Evolutionary conservation across 2,797 vertebrate species (phyloP).

Genomic region (Sciurus vulgaris): DNA sequence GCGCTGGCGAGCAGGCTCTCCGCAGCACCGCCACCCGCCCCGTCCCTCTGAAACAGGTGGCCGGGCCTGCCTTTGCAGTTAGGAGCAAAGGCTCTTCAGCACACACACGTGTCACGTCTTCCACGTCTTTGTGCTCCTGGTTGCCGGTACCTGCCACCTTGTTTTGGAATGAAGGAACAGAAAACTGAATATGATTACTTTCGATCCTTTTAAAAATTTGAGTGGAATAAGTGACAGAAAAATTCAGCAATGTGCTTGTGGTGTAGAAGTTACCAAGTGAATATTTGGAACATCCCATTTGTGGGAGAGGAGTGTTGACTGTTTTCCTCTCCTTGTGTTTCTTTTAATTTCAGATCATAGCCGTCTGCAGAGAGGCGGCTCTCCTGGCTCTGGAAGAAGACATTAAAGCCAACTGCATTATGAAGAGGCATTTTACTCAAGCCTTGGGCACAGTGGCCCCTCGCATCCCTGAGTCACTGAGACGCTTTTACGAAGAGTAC

Average conservation of each 20-base stretch:
- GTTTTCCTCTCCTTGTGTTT: background rate
- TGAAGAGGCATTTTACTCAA: conserved; percentile 90
- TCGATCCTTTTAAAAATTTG: conserved; percentile 23
- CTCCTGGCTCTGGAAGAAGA: conserved; percentile 94
- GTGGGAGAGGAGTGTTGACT: background rate
- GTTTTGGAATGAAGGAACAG: background rate
- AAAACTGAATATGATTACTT: background rate
- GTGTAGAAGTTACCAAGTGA: background rate
- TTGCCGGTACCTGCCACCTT: background rate
- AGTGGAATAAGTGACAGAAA: background rate
- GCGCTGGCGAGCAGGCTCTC: background rate
- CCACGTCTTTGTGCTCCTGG: background rate
- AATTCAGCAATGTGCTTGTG: background rate
- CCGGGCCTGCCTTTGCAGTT: background rate
- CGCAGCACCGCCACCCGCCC: background rate
- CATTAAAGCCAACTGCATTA: conserved; percentile 89
- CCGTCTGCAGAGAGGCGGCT: conserved; percentile 96
- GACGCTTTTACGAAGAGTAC: conserved; percentile 93
- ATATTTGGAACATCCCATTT: background rate
- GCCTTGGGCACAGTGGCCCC: conserved; percentile 93
- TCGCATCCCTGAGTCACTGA: conserved; percentile 93
- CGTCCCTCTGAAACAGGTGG: no score
- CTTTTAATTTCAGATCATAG: conserved; percentile 92
- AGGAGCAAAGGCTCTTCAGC: background rate
- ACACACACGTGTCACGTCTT: accelerated